A percentile compares a stretch with the other conserved stretches of the same genome.
Evolutionary conservation across 2,797 vertebrate species (phyloP).

Genomic region (Pipistrellus kuhlii): DNA sequence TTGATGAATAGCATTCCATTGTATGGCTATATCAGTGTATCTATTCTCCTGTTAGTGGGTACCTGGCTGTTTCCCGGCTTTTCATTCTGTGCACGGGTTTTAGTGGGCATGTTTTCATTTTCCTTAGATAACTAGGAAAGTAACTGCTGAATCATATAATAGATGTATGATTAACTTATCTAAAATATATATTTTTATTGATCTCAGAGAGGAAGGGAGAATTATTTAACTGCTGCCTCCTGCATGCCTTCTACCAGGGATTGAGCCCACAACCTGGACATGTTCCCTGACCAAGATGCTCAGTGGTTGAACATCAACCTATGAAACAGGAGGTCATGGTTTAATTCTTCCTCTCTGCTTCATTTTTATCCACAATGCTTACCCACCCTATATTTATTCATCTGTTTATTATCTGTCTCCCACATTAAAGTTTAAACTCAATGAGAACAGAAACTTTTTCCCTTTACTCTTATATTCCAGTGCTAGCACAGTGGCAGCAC

Average conservation of each 20-base stretch:
- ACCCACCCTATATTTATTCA: neutral
- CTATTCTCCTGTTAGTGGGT: neutral
- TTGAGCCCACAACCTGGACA: no score
- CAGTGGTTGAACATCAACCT: no score
- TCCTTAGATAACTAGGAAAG: neutral
- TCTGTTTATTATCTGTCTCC: neutral
- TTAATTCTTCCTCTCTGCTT: neutral
- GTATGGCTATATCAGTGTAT: neutral
- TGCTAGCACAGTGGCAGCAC: neutral
- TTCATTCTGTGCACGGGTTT: slow-evolving; percentile 31
- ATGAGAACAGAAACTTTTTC: neutral
- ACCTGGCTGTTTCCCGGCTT: neutral
- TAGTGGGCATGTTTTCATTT: slow-evolving; percentile 39
- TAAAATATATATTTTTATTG: neutral
- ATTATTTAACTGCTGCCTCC: no score
- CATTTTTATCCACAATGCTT: neutral
- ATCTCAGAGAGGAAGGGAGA: no score
- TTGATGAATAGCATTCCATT: neutral
- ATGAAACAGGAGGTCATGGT: no score
- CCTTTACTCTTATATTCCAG: neutral
- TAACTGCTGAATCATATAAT: neutral
- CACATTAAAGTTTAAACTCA: slow-evolving; percentile 24
- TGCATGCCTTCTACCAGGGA: no score
- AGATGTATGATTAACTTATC: slow-evolving; percentile 10
- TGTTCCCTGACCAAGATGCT: no score